Evolutionary conservation across 2,797 vertebrate species (phyloP), one percentile per base, ranked within the genome.

Genomic region (Spinus pinus): DNA sequence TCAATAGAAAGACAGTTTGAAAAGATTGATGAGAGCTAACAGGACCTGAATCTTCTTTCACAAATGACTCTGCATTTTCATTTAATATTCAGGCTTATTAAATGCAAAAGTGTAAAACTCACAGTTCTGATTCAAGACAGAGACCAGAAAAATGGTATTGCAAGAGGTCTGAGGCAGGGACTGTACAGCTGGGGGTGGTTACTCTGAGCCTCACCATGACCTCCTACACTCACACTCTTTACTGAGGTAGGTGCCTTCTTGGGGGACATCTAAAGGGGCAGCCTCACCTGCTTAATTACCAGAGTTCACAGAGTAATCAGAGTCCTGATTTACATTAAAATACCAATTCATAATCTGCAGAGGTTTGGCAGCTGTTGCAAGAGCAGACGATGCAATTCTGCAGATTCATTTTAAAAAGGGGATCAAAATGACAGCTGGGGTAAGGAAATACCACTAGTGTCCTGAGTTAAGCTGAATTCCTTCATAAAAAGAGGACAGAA

Each of bases 41-140:
- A 92, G 58, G 75, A 66, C 54, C 47, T 44, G 81, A 58, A 61
- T 81, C 85, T 88, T 90, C 84, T 88, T 86, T 93, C 37, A 86
- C 51, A 81, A 94, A 33, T 79, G 86, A 80, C 81, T 83, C 30
- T 64, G 80, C 41, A 72, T 94, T 95, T 93, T 85, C 57, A 88
- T 93, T 94, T 90, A 83, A 93, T 93, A 86, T 93, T 95, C 89
- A 79, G 72, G n/a, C 47, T 69, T 72, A 75, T 88, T 86, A 81
- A 62, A 89, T 44, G 44, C 44, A 66, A 46, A 86, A 88, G 65
- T 47, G 41, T 81, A 83, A 92, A 95, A 72, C 33, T 83, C 67
- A 25, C 21, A 46, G n/a, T n/a, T 82, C 44, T 81, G 54, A 86
- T 70, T 86, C 81, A 71, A 91, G 69, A 74, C 10, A 67, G 51